Evolutionary conservation across 2,888 invertebrate species (phyloP), one percentile per base, ranked within the genome.

Genomic region (Unio delphinus): DNA sequence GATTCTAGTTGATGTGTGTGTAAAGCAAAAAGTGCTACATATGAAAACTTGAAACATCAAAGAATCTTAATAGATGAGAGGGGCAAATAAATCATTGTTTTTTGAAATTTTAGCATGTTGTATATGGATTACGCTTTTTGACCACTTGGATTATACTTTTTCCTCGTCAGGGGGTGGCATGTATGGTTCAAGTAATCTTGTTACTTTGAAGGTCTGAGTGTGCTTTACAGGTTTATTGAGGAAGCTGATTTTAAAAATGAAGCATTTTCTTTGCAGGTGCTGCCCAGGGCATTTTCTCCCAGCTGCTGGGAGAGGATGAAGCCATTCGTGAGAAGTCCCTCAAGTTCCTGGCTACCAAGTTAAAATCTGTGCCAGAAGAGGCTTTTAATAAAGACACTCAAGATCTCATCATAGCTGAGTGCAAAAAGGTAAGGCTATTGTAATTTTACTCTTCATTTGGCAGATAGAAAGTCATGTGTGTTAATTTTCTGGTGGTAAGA

Each of bases 341-440:
- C 64, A 95, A 95, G 87, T 97, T 97, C 90, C 91, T 97, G 78
- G 92, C 94, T n/a, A 92, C 93, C 0, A 96, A 96, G 91, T 91
- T 97, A 0, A 95, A 95, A 89, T 92, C 93, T 65, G 91, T 96
- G 78, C 95, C 95, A 4, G 93, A 94, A 65, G 94, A 94, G 75
- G 90, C 95, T 5, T 93, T 96, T 63, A 95, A 94, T 34, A 94
- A 94, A 84, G 96, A 97, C 86, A 93, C 95, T 57, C 97, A 97
- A 89, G 95, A 96, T 83, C 92, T 94, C 76, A 92, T 97, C 62
- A 93, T 97, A 76, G 92, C 93, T 61, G 95, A 96, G 90, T 94
- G 94, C 82, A 96, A 95, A 88, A 96, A 96, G 91, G 94, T 96
- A 26, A 60, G 55, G 18, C 28, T 55, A 15, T 45, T 34, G 15